These are phyloP conservation scores for Troides oblongomaculatus DNA, from an alignment of 2,888 invertebrate genomes.

Conservation along the genomic window DNA sequence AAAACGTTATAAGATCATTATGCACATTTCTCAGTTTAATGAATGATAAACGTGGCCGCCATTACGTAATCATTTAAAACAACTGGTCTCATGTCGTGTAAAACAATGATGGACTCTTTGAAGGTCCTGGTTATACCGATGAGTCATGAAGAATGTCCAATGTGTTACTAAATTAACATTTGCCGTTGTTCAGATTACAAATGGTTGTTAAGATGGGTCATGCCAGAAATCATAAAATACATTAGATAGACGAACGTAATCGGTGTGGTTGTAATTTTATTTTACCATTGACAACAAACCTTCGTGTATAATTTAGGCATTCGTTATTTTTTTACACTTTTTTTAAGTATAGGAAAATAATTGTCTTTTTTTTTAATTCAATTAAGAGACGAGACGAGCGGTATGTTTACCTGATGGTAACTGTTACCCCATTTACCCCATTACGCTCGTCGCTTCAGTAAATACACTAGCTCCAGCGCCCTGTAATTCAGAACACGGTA, in stretches of 20 bases:
- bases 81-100: constrained; percentile 32
- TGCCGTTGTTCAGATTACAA: constrained; percentile 45
- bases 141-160: constrained; percentile 39
- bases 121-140: constrained; percentile 43
- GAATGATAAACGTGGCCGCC: too few species aligned
- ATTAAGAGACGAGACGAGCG: too few species aligned
- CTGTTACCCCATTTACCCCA: too few species aligned
- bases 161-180: constrained; percentile 33
- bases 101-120: constrained; percentile 31
- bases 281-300: constrained; percentile 2
- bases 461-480: too few species aligned
- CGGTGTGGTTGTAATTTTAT: constrained; percentile 15
- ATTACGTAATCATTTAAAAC: constrained; percentile 29
- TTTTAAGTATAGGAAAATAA: too few species aligned
- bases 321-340: too few species aligned
- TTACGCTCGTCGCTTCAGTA: too few species aligned
- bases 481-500: too few species aligned
- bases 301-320: constrained; percentile 4
- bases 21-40: too few species aligned
- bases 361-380: too few species aligned
- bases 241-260: constrained; percentile 10
- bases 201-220: constrained; percentile 40
- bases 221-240: constrained; percentile 12
- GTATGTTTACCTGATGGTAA: too few species aligned
- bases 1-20: too few species aligned